Evolutionary conservation across 2,888 invertebrate species (phyloP), one percentile per base, ranked within the genome.

Genomic region (Melikaiella ostensackeni): DNA sequence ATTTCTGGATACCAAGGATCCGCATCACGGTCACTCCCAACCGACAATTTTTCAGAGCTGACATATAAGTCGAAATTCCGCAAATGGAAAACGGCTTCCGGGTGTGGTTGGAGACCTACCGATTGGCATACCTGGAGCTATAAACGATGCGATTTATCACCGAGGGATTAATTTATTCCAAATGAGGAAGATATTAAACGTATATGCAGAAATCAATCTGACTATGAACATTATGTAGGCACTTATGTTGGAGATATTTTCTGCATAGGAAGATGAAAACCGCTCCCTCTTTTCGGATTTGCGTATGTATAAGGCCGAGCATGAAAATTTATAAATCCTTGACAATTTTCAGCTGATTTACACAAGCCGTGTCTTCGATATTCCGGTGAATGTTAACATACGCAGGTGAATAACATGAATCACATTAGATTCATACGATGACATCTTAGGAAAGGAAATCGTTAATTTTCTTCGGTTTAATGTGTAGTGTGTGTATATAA

Each of bases 1-100:
- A 81, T 78, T 79, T 66, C 74, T 76, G 75, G 78, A 77, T 78
- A 74, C 55, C 74, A 27, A 50, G 30, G 27, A 42, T 42, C 6
- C 59, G 74, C 64, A 74, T 74, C 74, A 76, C 55, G 42, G 35
- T 75, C 74, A 75, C 78, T 75, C 75, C 61, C 42, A 70, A 70
- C 27, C 30, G 30, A 46, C 27, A n/a, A 30, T 70, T 50, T 42
- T 24, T 66, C 19, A 24, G n/a, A 63, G 35, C 33, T 33, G 62
- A 33, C 62, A 30, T 50, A 21, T 24, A 16, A 57, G 33, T 35
- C 62, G 62, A 63, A 66, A 70, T 70, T 70, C 70, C 70, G n/a
- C 30, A 50, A 70, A 5, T 24, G 50, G 33, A 50, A 46, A 70
- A 70, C 46, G 50, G 46, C 70, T 70, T 70, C 70, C 70, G 70